phyloP scores from a whole-genome alignment of 2,797 vertebrate genomes.

The Mus minutoides region DNA sequence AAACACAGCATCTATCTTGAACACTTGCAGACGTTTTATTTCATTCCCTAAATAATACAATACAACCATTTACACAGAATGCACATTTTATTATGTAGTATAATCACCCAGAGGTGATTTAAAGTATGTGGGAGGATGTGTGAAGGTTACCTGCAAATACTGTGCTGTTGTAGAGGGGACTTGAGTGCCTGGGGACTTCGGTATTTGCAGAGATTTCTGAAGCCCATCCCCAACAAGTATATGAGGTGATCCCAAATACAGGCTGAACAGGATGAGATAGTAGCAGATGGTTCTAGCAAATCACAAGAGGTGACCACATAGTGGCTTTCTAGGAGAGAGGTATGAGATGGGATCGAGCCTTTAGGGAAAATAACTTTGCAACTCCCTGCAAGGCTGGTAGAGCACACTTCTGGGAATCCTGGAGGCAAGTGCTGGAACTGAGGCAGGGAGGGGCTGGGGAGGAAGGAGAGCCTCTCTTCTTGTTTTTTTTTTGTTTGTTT shows the following conservation, averaged over 20 bases:
- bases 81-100: not conserved
- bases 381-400: not conserved
- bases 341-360: not conserved
- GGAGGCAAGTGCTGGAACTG: not conserved
- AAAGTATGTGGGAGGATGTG: not conserved
- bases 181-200: not conserved
- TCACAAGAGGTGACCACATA: not conserved
- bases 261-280: not conserved
- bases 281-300: constrained; percentile 47
- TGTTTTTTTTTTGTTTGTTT: too few relatives aligned
- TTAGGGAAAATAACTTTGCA: not conserved
- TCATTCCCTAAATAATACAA: not conserved
- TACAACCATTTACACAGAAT: not conserved
- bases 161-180: not conserved
- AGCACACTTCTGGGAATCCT: not conserved
- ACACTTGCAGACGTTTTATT: not conserved
- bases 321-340: not conserved
- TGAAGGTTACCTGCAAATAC: not conserved
- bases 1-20: not conserved
- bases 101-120: not conserved
- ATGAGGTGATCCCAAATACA: not conserved
- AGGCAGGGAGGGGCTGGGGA: too few relatives aligned
- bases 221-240: not conserved
- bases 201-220: not conserved
- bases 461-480: not conserved